Evolutionary conservation across 2,113 vertebrate genomes (phyloP).

Genomic region (Aegithalos caudatus): DNA sequence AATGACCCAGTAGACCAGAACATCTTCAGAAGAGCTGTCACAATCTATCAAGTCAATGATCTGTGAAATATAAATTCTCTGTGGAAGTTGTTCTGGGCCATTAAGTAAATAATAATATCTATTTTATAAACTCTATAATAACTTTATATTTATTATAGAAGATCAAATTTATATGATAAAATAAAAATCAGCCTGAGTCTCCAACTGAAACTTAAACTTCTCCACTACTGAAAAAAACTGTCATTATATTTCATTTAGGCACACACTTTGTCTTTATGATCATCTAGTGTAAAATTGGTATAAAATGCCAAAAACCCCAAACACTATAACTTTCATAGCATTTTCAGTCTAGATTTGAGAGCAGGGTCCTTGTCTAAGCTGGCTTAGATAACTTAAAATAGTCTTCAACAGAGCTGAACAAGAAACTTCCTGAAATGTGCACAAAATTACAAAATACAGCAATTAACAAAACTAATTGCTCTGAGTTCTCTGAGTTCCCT

Average conservation of each 20-base stretch:
- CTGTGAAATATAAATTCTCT: constrained; percentile 68
- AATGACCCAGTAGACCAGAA: constrained; percentile 68
- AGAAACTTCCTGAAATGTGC: not conserved
- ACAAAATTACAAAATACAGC: not conserved
- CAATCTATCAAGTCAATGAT: constrained; percentile 59
- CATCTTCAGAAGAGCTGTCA: constrained; percentile 66
- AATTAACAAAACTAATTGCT: constrained; percentile 41
- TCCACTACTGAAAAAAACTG: not conserved
- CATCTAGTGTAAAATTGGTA: not conserved
- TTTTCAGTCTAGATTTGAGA: not conserved
- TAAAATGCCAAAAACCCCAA: not conserved
- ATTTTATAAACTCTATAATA: constrained; percentile 62
- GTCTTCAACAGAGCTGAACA: not conserved
- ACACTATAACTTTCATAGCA: not conserved
- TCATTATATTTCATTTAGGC: not conserved
- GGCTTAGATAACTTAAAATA: not conserved
- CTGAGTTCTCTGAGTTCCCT: not conserved
- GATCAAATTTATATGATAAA: constrained; percentile 17
- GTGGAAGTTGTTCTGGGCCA: constrained; percentile 52
- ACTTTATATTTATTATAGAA: constrained; percentile 47
- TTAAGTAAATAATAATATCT: constrained; percentile 72
- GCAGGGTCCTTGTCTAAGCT: not conserved
- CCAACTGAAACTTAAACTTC: not conserved
- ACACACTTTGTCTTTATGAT: not conserved
- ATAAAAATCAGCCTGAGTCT: not conserved